Evolutionary conservation across 1,140 invertebrate species (phyloP).

Genomic region (Plodia interpunctella): DNA sequence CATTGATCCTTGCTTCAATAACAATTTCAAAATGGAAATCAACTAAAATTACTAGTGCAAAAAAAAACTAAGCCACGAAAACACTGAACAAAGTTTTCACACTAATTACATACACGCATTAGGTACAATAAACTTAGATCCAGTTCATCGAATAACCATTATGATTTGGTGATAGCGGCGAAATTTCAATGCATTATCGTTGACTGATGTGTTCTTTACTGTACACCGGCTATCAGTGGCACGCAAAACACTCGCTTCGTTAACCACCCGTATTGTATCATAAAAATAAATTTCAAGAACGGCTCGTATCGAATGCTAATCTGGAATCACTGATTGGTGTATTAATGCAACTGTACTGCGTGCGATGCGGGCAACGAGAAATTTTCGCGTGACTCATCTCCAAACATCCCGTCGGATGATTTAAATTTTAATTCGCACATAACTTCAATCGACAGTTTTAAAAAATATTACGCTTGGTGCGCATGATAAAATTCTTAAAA

Average conservation of each 20-base stretch:
- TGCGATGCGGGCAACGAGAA: conserved; percentile 21
- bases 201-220: too few relatives aligned
- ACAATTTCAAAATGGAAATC: background rate
- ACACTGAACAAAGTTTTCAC: too few relatives aligned
- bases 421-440: background rate
- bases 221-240: conserved; percentile 7
- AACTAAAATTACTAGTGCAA: too few relatives aligned
- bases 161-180: too few relatives aligned
- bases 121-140: too few relatives aligned
- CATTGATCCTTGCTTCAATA: too few relatives aligned
- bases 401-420: conserved; percentile 6
- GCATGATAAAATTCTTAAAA: background rate
- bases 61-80: too few relatives aligned
- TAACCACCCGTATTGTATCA: conserved; percentile 21
- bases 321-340: background rate
- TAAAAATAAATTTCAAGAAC: conserved; percentile 23
- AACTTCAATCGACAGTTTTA: background rate
- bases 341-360: conserved; percentile 5
- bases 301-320: conserved; percentile 14
- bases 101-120: conserved; percentile 6
- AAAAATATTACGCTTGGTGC: background rate
- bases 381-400: conserved; percentile 23
- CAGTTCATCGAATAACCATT: too few relatives aligned
- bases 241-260: conserved; percentile 19
- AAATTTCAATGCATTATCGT: too few relatives aligned